A percentile compares a stretch with the other conserved stretches of the same genome.
These are phyloP conservation scores for Watsonalla binaria DNA, from an alignment of 2,888 invertebrate genomes.

Conservation along the genomic window DNA sequence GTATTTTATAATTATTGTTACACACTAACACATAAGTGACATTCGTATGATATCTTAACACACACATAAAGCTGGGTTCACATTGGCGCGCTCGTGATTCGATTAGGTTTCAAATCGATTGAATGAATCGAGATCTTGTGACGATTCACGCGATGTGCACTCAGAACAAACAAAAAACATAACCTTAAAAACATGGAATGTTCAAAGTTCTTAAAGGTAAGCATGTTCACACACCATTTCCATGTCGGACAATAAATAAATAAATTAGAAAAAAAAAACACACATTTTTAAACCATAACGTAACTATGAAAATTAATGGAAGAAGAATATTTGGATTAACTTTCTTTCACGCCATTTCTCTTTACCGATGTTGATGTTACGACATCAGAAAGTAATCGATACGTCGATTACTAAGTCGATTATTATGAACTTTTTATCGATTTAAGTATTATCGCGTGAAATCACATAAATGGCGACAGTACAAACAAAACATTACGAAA, in stretches of 20 bases:
- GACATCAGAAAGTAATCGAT: no score
- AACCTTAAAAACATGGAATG: slow-evolving; percentile 39
- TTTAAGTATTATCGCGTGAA: slow-evolving; percentile 3
- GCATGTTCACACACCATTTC: slow-evolving; percentile 15
- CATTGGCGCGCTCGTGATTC: neutral
- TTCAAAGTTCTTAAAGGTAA: slow-evolving; percentile 21
- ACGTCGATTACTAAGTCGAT: neutral
- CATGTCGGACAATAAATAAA: slow-evolving; percentile 5
- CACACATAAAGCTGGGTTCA: slow-evolving; percentile 24
- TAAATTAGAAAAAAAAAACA: slow-evolving; percentile 3
- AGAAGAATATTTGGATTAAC: slow-evolving; percentile 25
- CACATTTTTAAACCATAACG: slow-evolving; percentile 3
- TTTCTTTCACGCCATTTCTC: slow-evolving; percentile 19
- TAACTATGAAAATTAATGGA: slow-evolving; percentile 19
- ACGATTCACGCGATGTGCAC: slow-evolving; percentile 17
- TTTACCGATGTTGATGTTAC: slow-evolving; percentile 10
- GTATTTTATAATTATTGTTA: slow-evolving; percentile 26
- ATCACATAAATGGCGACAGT: slow-evolving; percentile 20
- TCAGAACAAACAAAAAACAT: neutral
- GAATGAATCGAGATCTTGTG: neutral
- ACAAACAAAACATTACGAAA: slow-evolving; percentile 30
- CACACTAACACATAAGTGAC: slow-evolving; percentile 19
- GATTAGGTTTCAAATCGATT: no score
- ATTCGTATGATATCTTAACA: slow-evolving; percentile 33
- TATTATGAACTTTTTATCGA: neutral